phyloP scores from a whole-genome alignment of 2,888 invertebrate genomes.

The Callinectes sapidus region DNA sequence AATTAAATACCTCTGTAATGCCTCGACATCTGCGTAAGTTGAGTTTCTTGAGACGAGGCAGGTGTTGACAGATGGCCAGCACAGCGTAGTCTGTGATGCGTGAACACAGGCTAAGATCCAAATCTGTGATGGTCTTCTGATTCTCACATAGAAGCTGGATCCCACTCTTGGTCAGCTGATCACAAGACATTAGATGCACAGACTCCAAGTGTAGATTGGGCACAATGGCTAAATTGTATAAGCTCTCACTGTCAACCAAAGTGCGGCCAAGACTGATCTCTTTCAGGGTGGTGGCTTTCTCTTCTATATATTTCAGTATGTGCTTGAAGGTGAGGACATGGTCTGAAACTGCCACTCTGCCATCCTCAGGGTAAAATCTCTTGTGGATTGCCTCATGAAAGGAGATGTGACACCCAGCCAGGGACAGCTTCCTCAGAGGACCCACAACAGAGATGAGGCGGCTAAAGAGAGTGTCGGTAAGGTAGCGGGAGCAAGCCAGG shows the following conservation, averaged over 20 bases:
- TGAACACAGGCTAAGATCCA: slow-evolving; percentile 82
- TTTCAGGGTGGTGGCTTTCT: slow-evolving; percentile 79
- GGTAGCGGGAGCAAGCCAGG: slow-evolving; percentile 82
- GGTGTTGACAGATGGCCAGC: slow-evolving; percentile 80
- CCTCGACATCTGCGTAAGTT: slow-evolving; percentile 82
- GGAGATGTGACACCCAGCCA: slow-evolving; percentile 83
- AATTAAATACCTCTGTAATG: slow-evolving; percentile 79
- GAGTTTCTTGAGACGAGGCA: slow-evolving; percentile 80
- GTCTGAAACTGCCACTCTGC: slow-evolving; percentile 78
- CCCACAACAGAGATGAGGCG: slow-evolving; percentile 82
- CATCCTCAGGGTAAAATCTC: slow-evolving; percentile 81
- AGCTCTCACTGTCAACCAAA: slow-evolving; percentile 81
- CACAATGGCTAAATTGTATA: slow-evolving; percentile 79
- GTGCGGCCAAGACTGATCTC: slow-evolving; percentile 83
- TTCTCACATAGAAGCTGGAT: slow-evolving; percentile 79
- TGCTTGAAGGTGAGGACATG: slow-evolving; percentile 85
- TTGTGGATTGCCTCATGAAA: slow-evolving; percentile 83
- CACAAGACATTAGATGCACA: slow-evolving; percentile 80
- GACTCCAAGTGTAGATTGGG: slow-evolving; percentile 78
- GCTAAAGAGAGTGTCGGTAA: slow-evolving; percentile 85
- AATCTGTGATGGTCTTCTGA: slow-evolving; percentile 79
- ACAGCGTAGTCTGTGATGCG: slow-evolving; percentile 83
- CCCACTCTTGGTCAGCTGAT: slow-evolving; percentile 81
- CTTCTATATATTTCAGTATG: slow-evolving; percentile 80
- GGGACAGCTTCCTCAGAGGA: slow-evolving; percentile 80